Evolutionary conservation across 2,113 vertebrate genomes (phyloP).

Genomic region (Cochlearius cochlearius): DNA sequence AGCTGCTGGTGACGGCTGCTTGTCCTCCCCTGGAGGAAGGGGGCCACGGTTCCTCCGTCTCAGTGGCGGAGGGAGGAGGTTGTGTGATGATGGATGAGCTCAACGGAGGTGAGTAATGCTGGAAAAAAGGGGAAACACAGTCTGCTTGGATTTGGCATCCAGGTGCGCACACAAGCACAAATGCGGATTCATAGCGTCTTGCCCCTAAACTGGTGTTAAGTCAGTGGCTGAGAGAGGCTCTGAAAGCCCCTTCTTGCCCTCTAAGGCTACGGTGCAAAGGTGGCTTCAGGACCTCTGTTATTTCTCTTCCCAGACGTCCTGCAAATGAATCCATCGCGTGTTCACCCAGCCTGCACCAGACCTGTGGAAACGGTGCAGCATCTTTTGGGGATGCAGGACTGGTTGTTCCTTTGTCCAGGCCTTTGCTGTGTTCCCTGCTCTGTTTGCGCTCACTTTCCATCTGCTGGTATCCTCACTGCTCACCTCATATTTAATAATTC

Average conservation of each 20-base stretch:
- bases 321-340: background rate
- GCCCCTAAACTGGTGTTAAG: background rate
- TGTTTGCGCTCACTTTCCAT: background rate
- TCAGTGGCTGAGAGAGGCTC: background rate
- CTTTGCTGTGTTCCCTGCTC: background rate
- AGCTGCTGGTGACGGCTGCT: background rate
- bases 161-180: background rate
- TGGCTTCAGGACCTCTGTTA: background rate
- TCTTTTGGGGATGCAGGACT: background rate
- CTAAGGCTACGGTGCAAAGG: background rate
- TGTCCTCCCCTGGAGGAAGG: background rate
- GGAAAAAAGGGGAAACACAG: fast-evolving
- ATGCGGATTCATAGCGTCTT: fast-evolving
- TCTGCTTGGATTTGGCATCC: background rate
- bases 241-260: background rate
- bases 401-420: background rate
- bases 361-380: background rate
- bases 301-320: background rate
- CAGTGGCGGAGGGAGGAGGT: fast-evolving
- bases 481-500: background rate
- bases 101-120: background rate
- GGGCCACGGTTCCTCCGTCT: background rate
- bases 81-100: background rate
- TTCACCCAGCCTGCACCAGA: background rate
- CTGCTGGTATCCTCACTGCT: background rate